Evolutionary conservation across 2,797 vertebrate species (phyloP), one percentile per base, ranked within the genome.

Genomic region (Myripristis murdjan): DNA sequence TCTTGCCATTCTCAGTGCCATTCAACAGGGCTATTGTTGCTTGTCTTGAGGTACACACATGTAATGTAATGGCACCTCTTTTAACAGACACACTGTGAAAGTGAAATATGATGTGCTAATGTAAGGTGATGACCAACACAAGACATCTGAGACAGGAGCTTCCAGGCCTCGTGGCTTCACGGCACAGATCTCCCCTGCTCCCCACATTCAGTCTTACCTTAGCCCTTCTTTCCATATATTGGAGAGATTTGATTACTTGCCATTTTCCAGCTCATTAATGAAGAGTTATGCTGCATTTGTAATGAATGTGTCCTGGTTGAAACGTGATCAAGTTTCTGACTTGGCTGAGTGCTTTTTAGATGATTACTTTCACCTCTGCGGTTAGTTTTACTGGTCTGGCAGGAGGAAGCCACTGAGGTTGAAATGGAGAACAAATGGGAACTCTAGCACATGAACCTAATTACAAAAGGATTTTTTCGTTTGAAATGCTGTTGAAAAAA

Each of bases 231-330:
- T 90, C 89, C 83, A 86, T 92, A 91, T 66, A 75, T 87, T 84
- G 75, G 77, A 84, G 83, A 78, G 85, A 93, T 93, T 87, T 92
- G 91, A 95, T 94, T 89, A 92, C 90, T 86, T 81, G 75, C 81
- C 75, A 85, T 91, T 93, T 94, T 92, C 90, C 85, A 91, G 87
- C 81, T 92, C 89, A 93, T 94, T 94, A 93, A 92, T 90, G 87
- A 85, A 90, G 90, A 91, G 84, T 76, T 88, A 87, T 76, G 87
- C 77, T 61, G 87, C 83, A 79, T 87, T 89, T 78, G 74, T 90
- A 92, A 93, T 89, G 86, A 94, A 89, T 84, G 90, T 86, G 88
- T 90, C 82, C 82, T 76, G 70, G 83, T 55, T 85, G 88, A 90
- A 93, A 92, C 86, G 68, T 81, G 93, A 93, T 91, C 91, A 88